Evolutionary conservation across 2,113 vertebrate genomes (phyloP).

Genomic region (Pterocles gutturalis): DNA sequence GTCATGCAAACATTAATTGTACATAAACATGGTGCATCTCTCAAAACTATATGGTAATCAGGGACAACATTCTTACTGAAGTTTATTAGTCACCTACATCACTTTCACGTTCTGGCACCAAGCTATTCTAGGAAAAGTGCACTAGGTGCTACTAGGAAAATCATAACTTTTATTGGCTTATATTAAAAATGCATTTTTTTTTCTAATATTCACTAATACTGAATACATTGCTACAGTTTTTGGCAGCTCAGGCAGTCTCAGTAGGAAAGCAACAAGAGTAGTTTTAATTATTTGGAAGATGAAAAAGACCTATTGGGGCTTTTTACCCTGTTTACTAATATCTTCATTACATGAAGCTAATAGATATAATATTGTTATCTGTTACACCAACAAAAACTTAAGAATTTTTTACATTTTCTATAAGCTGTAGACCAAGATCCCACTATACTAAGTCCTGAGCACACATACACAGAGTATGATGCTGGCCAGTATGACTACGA

Average conservation of each 20-base stretch:
- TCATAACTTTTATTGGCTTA: background rate
- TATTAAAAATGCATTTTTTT: background rate
- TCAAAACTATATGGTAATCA: background rate
- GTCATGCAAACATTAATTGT: background rate
- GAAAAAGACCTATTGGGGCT: background rate
- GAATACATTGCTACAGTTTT: background rate
- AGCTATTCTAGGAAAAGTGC: background rate
- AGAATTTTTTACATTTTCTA: background rate
- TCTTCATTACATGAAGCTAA: background rate
- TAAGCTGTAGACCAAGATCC: background rate
- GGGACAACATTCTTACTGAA: background rate
- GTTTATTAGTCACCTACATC: background rate
- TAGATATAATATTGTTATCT: background rate
- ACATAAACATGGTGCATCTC: background rate
- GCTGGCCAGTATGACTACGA: background rate
- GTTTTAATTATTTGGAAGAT: background rate
- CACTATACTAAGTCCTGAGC: background rate
- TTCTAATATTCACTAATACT: fast-evolving
- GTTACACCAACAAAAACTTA: background rate
- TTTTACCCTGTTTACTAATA: background rate
- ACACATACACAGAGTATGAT: background rate
- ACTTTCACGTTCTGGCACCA: background rate
- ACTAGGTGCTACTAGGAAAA: background rate
- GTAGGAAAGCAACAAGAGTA: background rate
- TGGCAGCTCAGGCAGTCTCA: background rate